These are phyloP conservation scores for Chionomys nivalis DNA, from an alignment of 2,113 vertebrate species.

Conservation along the genomic window DNA sequence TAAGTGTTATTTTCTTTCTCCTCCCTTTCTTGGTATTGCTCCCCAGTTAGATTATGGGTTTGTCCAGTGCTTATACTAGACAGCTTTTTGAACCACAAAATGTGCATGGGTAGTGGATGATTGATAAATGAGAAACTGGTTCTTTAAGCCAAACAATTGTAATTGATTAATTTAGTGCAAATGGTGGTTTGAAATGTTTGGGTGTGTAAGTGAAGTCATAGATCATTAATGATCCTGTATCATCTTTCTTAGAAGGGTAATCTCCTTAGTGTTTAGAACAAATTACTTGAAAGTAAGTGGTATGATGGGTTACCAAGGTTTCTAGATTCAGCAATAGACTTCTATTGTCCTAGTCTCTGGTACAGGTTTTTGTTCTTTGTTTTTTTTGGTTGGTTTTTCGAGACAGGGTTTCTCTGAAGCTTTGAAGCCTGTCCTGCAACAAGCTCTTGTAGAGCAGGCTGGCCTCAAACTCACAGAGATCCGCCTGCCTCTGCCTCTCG, in stretches of 20 bases:
- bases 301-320: background rate
- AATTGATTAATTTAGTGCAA: slow-evolving; percentile 33
- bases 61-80: background rate
- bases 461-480: too few relatives aligned
- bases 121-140: slow-evolving; percentile 57
- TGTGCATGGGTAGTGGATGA: slow-evolving; percentile 23
- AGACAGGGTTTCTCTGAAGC: too few relatives aligned
- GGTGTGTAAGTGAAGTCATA: background rate
- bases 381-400: too few relatives aligned
- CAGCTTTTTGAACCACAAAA: slow-evolving; percentile 22
- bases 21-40: slow-evolving; percentile 4
- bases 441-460: too few relatives aligned
- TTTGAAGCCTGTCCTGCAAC: too few relatives aligned
- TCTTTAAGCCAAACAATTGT: slow-evolving; percentile 19
- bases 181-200: slow-evolving; percentile 9
- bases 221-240: background rate
- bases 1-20: background rate
- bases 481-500: too few relatives aligned
- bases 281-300: slow-evolving; percentile 7
- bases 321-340: background rate
- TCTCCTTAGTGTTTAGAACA: slow-evolving; percentile 31
- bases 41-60: background rate
- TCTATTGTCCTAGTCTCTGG: background rate
- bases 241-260: background rate
- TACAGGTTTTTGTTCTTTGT: too few relatives aligned